These are phyloP conservation scores for Arnoldichthys spilopterus DNA, from an alignment of 2,797 vertebrate genomes.

Conservation along the genomic window DNA sequence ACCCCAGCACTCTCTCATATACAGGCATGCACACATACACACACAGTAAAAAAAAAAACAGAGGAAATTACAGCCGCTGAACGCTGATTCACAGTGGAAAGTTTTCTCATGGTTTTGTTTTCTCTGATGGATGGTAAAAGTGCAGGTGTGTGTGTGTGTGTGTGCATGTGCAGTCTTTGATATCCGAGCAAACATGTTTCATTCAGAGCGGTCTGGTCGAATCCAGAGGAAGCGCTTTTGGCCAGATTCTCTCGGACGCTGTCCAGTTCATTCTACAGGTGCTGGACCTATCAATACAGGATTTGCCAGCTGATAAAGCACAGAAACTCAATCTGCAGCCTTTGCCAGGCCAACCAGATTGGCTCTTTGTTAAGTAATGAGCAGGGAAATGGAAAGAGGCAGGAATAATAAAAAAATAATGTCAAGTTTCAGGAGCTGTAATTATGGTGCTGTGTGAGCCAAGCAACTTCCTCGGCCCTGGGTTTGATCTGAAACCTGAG, in stretches of 20 bases:
- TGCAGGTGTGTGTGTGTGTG: too few relatives aligned
- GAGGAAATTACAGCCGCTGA: conserved; percentile 80
- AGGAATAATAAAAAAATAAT: conserved; percentile 48
- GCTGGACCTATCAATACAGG: conserved; percentile 33
- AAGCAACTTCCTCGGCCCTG: background rate
- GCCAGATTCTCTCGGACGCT: conserved; percentile 24
- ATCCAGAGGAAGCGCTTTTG: conserved; percentile 30
- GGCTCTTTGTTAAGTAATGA: conserved; percentile 44
- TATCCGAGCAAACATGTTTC: conserved; percentile 61
- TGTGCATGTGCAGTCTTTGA: conserved; percentile 51
- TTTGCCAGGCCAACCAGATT: background rate
- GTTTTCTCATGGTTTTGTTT: conserved; percentile 68
- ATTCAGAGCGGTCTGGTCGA: conserved; percentile 42
- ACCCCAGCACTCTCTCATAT: too few relatives aligned
- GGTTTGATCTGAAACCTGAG: background rate
- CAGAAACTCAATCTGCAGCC: conserved; percentile 12
- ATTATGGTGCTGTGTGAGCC: conserved; percentile 34
- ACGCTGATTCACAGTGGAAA: conserved; percentile 81
- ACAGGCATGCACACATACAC: too few relatives aligned
- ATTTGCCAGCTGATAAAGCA: conserved; percentile 34
- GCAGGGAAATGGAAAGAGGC: conserved; percentile 46
- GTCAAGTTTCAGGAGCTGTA: conserved; percentile 47
- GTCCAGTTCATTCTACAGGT: conserved; percentile 43
- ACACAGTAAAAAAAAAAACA: too few relatives aligned
- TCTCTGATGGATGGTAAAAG: conserved; percentile 48